Conservation (phyloP, 37 sponge, comb jelly and placozoan genomes). For the Axinella damicornis region DNA sequence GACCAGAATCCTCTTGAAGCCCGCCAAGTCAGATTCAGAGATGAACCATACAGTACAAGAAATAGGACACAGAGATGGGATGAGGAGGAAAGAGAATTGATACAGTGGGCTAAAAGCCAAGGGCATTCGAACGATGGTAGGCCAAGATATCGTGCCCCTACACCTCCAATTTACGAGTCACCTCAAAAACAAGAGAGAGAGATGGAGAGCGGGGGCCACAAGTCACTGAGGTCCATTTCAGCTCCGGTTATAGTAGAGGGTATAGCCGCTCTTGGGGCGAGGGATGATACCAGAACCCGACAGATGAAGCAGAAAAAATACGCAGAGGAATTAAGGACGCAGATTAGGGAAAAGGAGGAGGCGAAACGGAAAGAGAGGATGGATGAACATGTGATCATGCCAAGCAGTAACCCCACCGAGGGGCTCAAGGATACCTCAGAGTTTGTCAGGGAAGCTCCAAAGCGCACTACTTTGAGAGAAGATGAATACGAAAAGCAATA, state of each 20-base stretch:
- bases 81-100: conserved; percentile 58
- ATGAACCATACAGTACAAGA: neutral
- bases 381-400: too few relatives aligned
- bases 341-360: conserved; percentile 58
- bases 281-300: conserved; percentile 13
- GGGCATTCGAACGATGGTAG: too few relatives aligned
- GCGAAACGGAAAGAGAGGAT: conserved; percentile 4
- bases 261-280: neutral
- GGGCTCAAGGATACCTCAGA: too few relatives aligned
- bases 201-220: neutral
- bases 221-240: conserved; percentile 51
- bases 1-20: neutral
- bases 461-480: too few relatives aligned
- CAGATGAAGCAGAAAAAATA: conserved; percentile 59
- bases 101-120: conserved; percentile 53
- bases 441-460: too few relatives aligned
- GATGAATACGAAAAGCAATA: too few relatives aligned
- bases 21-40: conserved; percentile 5
- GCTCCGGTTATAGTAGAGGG: conserved; percentile 29
- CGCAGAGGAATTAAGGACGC: conserved; percentile 65
- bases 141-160: neutral
- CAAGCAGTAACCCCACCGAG: too few relatives aligned
- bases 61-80: conserved; percentile 37
- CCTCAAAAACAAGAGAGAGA: neutral
- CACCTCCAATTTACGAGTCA: conserved; percentile 6